A percentile compares a stretch with the other conserved stretches of the same genome.
These are phyloP conservation scores for Sporophila hypoxantha DNA, from an alignment of 2,113 vertebrate species.

Conservation along the genomic window DNA sequence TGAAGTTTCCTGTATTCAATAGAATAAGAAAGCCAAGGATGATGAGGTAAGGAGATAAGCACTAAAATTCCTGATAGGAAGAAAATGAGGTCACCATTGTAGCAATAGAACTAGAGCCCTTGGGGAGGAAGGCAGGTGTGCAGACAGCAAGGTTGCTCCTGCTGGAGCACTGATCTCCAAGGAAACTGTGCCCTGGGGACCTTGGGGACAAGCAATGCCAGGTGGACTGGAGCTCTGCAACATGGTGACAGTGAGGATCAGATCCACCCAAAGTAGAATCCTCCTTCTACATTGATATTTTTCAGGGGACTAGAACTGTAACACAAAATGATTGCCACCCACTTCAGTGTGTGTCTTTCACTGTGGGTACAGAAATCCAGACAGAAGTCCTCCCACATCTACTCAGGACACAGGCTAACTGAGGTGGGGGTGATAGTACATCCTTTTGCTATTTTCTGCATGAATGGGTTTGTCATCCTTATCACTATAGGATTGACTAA, in stretches of 20 bases:
- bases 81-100: not conserved
- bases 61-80: not conserved
- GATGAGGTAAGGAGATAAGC: not conserved
- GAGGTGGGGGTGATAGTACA: not conserved
- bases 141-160: not conserved
- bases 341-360: not conserved
- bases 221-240: not conserved
- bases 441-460: not conserved
- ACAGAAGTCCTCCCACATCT: not conserved
- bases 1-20: not conserved
- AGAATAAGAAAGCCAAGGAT: not conserved
- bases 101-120: not conserved
- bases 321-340: not conserved
- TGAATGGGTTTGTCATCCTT: not conserved
- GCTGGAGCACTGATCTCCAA: not conserved
- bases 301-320: not conserved
- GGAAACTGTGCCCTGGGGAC: not conserved
- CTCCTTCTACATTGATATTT: not conserved
- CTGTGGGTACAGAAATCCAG: not conserved
- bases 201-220: accelerated
- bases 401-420: not conserved
- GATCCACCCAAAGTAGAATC: not conserved
- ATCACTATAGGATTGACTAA: not conserved
- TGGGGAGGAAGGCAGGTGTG: not conserved
- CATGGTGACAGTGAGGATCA: too few species aligned